Conservation (phyloP, 2,888 invertebrate genomes). For the Ophion costatus region DNA sequence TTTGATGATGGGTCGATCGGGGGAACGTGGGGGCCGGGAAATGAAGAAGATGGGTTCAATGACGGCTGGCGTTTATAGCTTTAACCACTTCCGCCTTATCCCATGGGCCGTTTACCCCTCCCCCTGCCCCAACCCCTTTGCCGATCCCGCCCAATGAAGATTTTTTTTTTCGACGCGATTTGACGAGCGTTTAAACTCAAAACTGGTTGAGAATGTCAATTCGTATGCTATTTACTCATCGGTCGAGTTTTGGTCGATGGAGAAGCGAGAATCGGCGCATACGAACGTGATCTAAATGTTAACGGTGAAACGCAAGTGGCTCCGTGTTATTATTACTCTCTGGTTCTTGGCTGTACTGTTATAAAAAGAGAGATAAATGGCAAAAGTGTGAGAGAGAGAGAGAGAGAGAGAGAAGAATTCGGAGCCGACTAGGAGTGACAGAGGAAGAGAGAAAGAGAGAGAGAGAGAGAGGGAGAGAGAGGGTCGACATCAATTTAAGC, state of each 20-base stretch:
- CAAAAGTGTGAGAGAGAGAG: conserved; percentile 27
- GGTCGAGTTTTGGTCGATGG: conserved; percentile 36
- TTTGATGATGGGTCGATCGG: too few relatives aligned
- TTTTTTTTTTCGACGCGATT: neutral
- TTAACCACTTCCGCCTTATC: conserved; percentile 6
- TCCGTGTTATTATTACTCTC: conserved; percentile 58
- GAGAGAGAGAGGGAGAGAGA: conserved; percentile 60
- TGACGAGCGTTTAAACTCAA: conserved; percentile 34
- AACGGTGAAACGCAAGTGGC: conserved; percentile 63
- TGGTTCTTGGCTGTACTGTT: conserved; percentile 56
- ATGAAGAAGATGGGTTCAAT: neutral
- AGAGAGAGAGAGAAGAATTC: conserved; percentile 59
- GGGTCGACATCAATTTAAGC: conserved; percentile 81
- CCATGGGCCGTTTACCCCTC: too few relatives aligned
- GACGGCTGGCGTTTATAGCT: neutral
- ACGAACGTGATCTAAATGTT: conserved; percentile 62
- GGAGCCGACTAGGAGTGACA: conserved; percentile 68
- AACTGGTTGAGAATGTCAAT: conserved; percentile 28
- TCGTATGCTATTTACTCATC: conserved; percentile 41
- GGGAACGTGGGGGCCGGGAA: too few relatives aligned
- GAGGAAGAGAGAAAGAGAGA: conserved; percentile 13
- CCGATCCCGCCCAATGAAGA: neutral
- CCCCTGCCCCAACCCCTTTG: neutral
- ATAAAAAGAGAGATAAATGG: conserved; percentile 52
- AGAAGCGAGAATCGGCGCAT: conserved; percentile 55